These are phyloP conservation scores for Callinectes sapidus DNA, from an alignment of 2,888 invertebrate species.

Conservation along the genomic window DNA sequence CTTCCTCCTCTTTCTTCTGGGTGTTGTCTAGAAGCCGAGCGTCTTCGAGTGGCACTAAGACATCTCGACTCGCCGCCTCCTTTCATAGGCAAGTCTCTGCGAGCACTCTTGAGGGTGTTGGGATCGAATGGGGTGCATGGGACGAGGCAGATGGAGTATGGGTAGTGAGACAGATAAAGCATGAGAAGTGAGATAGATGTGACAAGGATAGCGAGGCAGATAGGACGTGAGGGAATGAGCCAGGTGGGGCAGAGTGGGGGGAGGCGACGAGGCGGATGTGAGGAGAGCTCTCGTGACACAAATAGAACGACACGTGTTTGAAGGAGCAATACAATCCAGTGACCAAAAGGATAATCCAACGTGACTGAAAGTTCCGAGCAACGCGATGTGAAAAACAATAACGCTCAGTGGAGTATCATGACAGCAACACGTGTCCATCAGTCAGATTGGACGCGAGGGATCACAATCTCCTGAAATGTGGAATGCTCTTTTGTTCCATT, in stretches of 20 bases:
- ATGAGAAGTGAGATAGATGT: not conserved
- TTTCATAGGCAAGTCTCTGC: not conserved
- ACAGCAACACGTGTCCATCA: no score
- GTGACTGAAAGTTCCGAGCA: no score
- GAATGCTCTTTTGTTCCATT: no score
- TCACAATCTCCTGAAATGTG: no score
- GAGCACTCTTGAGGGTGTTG: slow-evolving; percentile 17
- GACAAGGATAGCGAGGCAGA: not conserved
- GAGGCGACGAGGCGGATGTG: not conserved
- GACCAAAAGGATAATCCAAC: no score
- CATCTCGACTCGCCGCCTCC: not conserved
- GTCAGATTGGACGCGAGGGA: no score
- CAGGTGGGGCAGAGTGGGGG: not conserved
- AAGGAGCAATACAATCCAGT: no score
- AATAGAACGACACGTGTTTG: no score
- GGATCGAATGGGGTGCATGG: not conserved
- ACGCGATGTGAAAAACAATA: no score
- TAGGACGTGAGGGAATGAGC: not conserved
- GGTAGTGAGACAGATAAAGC: not conserved
- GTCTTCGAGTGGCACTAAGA: slow-evolving; percentile 18
- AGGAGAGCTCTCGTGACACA: no score
- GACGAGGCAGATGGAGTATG: not conserved
- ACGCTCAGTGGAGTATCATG: no score
- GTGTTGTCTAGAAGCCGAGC: not conserved
- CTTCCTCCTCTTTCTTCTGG: slow-evolving; percentile 1